phyloP scores from a whole-genome alignment of 2,888 invertebrate species.

The Byasa hedistus region DNA sequence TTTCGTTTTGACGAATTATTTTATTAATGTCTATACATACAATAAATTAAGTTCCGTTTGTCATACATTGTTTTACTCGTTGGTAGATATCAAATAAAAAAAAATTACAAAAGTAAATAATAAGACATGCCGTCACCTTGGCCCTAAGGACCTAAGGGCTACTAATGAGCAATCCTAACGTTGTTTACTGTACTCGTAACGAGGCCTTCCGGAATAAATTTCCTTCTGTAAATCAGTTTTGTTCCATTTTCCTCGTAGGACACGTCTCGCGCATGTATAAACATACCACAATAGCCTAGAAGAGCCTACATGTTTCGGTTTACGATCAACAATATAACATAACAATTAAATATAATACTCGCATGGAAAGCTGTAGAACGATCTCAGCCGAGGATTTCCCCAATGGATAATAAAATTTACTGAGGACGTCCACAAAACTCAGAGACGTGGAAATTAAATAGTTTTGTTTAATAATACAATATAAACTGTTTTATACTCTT shows the following conservation, averaged over 20 bases:
- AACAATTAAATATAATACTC: constrained; percentile 1
- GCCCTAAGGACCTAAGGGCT: constrained; percentile 19
- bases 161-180: constrained; percentile 17
- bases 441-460: not conserved
- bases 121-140: constrained; percentile 23
- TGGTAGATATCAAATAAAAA: not conserved
- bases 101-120: constrained; percentile 21
- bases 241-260: constrained; percentile 22
- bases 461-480: not conserved
- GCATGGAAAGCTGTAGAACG: not conserved
- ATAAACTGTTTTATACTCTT: not conserved
- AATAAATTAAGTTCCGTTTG: not conserved
- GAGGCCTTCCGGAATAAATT: constrained; percentile 28
- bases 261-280: constrained; percentile 15
- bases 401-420: not conserved
- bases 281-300: constrained; percentile 3
- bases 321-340: constrained; percentile 5
- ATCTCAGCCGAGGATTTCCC: constrained; percentile 3
- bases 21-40: not conserved
- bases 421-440: not conserved
- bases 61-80: not conserved
- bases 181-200: constrained; percentile 26
- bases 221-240: constrained; percentile 29
- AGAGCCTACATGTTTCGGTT: constrained; percentile 19
- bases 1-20: too few species aligned